Evolutionary conservation across 2,888 invertebrate genomes (phyloP).

Genomic region (Campoplex nolae): DNA sequence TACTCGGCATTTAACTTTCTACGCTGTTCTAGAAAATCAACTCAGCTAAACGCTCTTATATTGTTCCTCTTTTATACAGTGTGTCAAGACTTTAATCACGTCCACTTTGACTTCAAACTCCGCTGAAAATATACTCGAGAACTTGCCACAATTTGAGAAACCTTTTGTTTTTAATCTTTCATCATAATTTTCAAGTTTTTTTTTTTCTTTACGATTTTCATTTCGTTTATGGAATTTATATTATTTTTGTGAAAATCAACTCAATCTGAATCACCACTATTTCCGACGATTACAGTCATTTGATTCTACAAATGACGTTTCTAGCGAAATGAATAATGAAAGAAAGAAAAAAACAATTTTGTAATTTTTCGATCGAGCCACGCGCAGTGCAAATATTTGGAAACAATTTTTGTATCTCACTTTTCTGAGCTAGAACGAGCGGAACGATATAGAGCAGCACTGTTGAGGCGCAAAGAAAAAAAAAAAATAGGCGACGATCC

Average conservation of each 20-base stretch:
- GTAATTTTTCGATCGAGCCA: no score
- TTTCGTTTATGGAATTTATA: background rate
- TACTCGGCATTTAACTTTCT: slow-evolving; percentile 73
- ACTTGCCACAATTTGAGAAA: background rate
- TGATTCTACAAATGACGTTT: background rate
- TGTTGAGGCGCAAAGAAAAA: background rate
- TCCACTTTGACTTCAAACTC: background rate
- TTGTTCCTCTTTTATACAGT: slow-evolving; percentile 34
- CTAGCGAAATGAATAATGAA: background rate
- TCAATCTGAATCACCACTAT: background rate
- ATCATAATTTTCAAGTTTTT: background rate
- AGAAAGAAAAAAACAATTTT: background rate
- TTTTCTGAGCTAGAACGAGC: no score
- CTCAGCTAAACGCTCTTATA: slow-evolving; percentile 24
- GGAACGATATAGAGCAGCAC: no score
- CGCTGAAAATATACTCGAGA: background rate
- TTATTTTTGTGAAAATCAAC: background rate
- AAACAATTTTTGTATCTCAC: background rate
- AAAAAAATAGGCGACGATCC: background rate
- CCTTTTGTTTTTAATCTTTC: background rate
- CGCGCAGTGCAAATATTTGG: background rate
- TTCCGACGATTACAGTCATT: background rate
- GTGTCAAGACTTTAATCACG: background rate
- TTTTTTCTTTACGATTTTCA: background rate
- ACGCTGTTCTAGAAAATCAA: slow-evolving; percentile 60